phyloP scores from a whole-genome alignment of 1,140 invertebrate species.

The Euborellia annulipes region DNA sequence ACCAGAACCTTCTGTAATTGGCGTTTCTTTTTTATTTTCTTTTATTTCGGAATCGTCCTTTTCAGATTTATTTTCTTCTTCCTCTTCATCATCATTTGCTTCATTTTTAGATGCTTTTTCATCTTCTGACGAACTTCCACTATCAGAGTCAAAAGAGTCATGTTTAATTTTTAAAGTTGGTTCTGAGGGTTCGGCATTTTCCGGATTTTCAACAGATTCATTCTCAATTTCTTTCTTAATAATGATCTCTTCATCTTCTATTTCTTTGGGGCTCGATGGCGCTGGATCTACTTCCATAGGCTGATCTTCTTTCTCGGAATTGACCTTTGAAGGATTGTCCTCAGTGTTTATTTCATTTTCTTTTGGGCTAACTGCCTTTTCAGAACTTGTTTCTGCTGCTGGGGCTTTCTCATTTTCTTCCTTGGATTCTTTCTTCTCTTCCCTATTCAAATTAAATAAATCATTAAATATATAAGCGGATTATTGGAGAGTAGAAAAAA shows the following conservation, averaged over 20 bases:
- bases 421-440: slow-evolving; percentile 27
- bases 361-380: slow-evolving; percentile 14
- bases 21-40: neutral
- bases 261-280: slow-evolving; percentile 10
- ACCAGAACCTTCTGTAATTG: too few species aligned
- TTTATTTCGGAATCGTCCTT: neutral
- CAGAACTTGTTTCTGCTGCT: neutral
- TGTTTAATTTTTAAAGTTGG: slow-evolving; percentile 1
- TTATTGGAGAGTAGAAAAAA: too few species aligned
- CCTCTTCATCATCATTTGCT: slow-evolving; percentile 2
- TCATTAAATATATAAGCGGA: too few species aligned
- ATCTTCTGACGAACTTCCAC: neutral
- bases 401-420: slow-evolving; percentile 21
- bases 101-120: neutral
- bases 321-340: neutral
- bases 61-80: slow-evolving; percentile 5
- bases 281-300: too few species aligned
- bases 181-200: slow-evolving; percentile 11
- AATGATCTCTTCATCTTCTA: slow-evolving; percentile 13
- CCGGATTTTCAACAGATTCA: slow-evolving; percentile 27
- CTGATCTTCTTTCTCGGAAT: too few species aligned
- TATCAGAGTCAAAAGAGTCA: too few species aligned
- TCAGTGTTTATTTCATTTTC: slow-evolving; percentile 16
- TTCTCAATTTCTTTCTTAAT: slow-evolving; percentile 20
- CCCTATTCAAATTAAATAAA: too few species aligned